Base-by-base conservation (phyloP, 2,113 vertebrate species). In the Platycercus adscitus region DNA sequence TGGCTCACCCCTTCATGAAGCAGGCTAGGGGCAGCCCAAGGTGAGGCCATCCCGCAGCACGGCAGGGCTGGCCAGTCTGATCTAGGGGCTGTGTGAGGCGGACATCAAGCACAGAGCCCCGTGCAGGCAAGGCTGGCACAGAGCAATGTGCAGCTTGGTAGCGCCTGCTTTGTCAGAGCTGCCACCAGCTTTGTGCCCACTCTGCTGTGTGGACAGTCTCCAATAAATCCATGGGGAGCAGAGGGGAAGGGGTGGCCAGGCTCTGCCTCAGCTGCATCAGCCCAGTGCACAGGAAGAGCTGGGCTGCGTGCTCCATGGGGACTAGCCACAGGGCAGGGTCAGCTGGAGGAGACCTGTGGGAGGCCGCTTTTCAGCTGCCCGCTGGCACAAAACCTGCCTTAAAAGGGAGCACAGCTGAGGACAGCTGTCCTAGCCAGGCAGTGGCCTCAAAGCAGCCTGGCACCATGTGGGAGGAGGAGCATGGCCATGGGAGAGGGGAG, bases 371-470 rank as follows among this genome's bases (percentile, higher is more conserved):
- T 88, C 47, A 50, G 19, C 75, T 80, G 44, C 88, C 2, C 1
- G 3, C 24, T 0, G 0, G 49, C 68, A 78, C 28, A 83, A 83
- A 88, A 90, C 23, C 68, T 83, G 49, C 96, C 88, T 95, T 94
- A 96, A 96, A 93, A 93, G 92, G 94, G 92, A 93, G 80, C 5
- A 2, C 68, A 77, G 91, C 66, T 64, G 88, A 47, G 68, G 44
- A 24, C 3, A 0, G 28, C 88, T 46, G 49, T 86, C 53, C 1
- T 7, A 66, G 68, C 19, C 1, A 19, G 63, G 44, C 75, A 52
- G 47, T 8, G 31, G 81, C 56, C 84, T 53, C 81, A 29, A n/a
- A 87, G 70, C 69, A 92, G 83, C 33, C 77, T 71, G 52, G 79
- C 70, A 77, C 26, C 1, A 2, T 47, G n/a, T 44, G 41, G 19